Evolutionary conservation across 1,140 invertebrate species (phyloP).

Genomic region (Heliothis virescens): DNA sequence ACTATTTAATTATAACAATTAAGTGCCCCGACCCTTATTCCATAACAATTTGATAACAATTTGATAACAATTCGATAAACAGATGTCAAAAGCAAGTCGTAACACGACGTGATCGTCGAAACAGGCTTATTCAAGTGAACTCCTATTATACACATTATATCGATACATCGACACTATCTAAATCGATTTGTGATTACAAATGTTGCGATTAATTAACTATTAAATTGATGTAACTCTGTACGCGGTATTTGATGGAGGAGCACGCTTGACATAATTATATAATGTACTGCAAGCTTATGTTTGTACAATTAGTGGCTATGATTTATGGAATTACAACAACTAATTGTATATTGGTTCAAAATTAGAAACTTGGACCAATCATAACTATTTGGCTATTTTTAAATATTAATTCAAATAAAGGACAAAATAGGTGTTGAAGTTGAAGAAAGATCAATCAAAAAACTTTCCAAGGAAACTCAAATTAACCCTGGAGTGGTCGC

Average conservation of each 20-base stretch:
- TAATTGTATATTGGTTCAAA: no score
- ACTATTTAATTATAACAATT: conserved; percentile 54
- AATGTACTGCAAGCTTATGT: not conserved
- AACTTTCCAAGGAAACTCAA: not conserved
- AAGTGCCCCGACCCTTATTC: conserved; percentile 50
- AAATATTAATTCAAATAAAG: no score
- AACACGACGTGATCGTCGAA: conserved; percentile 52
- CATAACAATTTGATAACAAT: conserved; percentile 53
- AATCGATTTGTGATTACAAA: conserved; percentile 35
- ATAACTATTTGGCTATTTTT: no score
- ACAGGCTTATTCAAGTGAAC: conserved; percentile 7
- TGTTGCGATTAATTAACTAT: conserved; percentile 29
- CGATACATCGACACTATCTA: conserved; percentile 8
- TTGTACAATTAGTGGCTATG: not conserved
- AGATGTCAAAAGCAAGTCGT: conserved; percentile 54
- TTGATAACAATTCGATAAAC: conserved; percentile 51
- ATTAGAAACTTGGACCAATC: no score
- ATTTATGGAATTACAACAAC: not conserved
- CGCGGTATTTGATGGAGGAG: conserved; percentile 18
- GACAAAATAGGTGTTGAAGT: no score
- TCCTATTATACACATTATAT: conserved; percentile 15
- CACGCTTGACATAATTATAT: not conserved
- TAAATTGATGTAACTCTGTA: conserved; percentile 17
- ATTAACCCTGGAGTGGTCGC: no score
- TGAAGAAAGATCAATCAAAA: not conserved